A percentile compares a stretch with the other conserved stretches of the same genome.
phyloP scores from a whole-genome alignment of 2,113 vertebrate genomes.

The Misgurnus mizolepis region DNA sequence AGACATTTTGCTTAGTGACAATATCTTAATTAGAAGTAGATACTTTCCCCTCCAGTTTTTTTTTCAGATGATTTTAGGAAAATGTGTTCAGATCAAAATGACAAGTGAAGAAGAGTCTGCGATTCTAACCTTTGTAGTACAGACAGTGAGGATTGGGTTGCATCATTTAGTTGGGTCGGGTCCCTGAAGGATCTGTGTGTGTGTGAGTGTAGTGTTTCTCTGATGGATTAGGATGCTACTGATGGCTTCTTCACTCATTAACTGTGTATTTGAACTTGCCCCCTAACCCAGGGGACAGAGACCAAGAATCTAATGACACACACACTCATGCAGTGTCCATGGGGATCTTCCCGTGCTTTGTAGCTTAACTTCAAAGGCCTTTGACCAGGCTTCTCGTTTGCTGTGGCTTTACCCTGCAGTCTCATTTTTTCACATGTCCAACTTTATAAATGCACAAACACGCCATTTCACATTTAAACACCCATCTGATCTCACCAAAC shows the following conservation, averaged over 20 bases:
- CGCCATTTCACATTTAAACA: conserved; percentile 15
- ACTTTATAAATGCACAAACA: conserved; percentile 14
- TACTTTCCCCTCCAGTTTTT: too few species aligned
- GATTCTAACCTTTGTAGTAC: conserved; percentile 56
- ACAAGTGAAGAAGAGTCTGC: conserved; percentile 31
- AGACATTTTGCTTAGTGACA: too few species aligned
- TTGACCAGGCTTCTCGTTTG: conserved; percentile 38
- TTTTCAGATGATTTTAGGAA: background rate
- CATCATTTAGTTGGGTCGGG: conserved; percentile 53
- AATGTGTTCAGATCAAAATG: conserved; percentile 36
- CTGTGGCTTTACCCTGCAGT: conserved; percentile 23
- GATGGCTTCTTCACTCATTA: conserved; percentile 59
- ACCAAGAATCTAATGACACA: conserved; percentile 41
- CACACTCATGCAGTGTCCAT: conserved; percentile 24
- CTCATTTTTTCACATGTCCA: conserved; percentile 3
- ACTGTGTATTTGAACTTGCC: conserved; percentile 55
- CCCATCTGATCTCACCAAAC: conserved; percentile 6
- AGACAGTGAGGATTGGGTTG: conserved; percentile 59
- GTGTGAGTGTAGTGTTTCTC: conserved; percentile 29
- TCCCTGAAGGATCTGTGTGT: conserved; percentile 46
- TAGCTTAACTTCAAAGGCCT: conserved; percentile 57
- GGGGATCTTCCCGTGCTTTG: conserved; percentile 53
- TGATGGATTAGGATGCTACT: conserved; percentile 52
- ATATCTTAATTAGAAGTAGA: too few species aligned
- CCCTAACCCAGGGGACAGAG: conserved; percentile 42